Conservation (phyloP, 2,113 vertebrate species). For the Phylloscopus trochiloides region DNA sequence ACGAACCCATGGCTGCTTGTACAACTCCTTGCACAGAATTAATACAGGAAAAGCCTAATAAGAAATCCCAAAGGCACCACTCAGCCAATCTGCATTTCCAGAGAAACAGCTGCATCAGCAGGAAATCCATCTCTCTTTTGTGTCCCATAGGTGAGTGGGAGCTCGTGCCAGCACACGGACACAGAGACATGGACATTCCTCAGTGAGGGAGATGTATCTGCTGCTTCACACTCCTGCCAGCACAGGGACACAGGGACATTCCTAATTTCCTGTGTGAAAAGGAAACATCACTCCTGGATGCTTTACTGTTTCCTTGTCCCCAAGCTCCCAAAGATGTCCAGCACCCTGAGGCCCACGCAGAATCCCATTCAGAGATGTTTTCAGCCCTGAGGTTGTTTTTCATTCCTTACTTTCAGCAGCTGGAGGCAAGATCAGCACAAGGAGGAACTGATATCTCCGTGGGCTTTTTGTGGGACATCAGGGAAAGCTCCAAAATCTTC, state of each 20-base stretch:
- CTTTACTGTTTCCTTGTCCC: background rate
- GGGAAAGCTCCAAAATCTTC: background rate
- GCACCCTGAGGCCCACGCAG: background rate
- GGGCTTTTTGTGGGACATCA: background rate
- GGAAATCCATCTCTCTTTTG: background rate
- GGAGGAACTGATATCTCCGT: rapidly evolving
- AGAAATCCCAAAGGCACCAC: background rate
- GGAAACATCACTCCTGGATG: background rate
- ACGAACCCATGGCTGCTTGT: background rate
- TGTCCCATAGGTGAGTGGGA: background rate
- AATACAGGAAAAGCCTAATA: background rate
- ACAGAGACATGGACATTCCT: background rate
- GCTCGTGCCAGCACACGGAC: background rate
- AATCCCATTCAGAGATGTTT: background rate
- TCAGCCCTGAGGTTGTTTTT: background rate
- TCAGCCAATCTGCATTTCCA: background rate
- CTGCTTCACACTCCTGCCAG: background rate
- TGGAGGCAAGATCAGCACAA: background rate
- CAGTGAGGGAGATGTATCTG: background rate
- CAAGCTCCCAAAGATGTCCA: background rate
- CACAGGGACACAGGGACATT: background rate
- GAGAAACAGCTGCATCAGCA: conserved; percentile 19
- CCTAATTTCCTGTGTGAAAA: background rate
- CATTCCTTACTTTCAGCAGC: background rate
- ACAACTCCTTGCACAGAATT: background rate